Percentiles rank a stretch among this genome's conserved stretches.
These are phyloP conservation scores for Austrofundulus limnaeus DNA, from an alignment of 2,113 vertebrate species.

Conservation along the genomic window DNA sequence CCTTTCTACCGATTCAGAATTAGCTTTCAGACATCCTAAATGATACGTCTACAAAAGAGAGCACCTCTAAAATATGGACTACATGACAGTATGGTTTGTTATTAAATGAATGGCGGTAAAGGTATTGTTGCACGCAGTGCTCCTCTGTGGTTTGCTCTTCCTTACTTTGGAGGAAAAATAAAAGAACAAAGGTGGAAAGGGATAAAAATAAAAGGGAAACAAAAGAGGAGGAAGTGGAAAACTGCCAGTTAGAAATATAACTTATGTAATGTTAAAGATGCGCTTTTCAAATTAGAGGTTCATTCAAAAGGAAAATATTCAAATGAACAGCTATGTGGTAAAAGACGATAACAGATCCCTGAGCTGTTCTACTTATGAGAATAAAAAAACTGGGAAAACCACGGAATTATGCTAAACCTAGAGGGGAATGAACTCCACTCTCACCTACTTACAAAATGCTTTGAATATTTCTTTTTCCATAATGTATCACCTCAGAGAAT, in stretches of 20 bases:
- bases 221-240: background rate
- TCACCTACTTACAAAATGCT: constrained; percentile 29
- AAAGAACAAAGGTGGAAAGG: background rate
- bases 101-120: constrained; percentile 44
- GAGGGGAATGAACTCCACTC: constrained; percentile 26
- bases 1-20: constrained; percentile 50
- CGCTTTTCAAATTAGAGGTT: constrained; percentile 1
- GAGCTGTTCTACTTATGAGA: constrained; percentile 1
- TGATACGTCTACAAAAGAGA: constrained; percentile 43
- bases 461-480: constrained; percentile 27
- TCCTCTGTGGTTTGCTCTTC: constrained; percentile 48
- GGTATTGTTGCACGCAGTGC: constrained; percentile 18
- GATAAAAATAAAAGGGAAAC: background rate
- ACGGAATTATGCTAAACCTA: constrained; percentile 17
- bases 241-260: background rate
- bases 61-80: constrained; percentile 39
- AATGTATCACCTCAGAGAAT: constrained; percentile 32
- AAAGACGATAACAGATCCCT: constrained; percentile 5
- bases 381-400: constrained; percentile 5
- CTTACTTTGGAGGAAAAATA: constrained; percentile 38
- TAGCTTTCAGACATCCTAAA: constrained; percentile 51
- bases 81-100: constrained; percentile 39
- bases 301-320: background rate
- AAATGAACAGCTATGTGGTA: background rate
- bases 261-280: constrained; percentile 2